Evolutionary conservation across 2,888 invertebrate genomes (phyloP), one percentile per base, ranked within the genome.

Genomic region (Pachliopta kotzebuea): DNA sequence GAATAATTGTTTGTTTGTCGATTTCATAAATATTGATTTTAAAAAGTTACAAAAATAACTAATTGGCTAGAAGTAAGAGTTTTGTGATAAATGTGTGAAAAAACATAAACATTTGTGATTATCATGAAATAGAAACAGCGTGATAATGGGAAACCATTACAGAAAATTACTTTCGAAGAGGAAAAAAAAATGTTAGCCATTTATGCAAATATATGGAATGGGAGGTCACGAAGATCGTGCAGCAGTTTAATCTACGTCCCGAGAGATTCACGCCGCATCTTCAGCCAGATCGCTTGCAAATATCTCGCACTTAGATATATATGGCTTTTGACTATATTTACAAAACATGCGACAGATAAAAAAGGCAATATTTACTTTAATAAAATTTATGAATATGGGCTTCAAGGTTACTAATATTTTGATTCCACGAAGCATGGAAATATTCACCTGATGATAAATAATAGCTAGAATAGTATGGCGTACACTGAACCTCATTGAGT

Each of bases 221-320:
- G 24, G 26, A 24, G 58, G 63, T 63, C 63, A 63, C 63, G 63
- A 63, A 53, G 26, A 54, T 58, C 63, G 63, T 63, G 63, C 37
- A 1, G 57, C 21, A 2, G 45, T 57, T 23, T 57, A 57, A 62
- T 53, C 50, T 62, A 45, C 24, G 26, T 8, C n/a, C 49, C n/a
- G 6, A n/a, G 45, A 45, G 56, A 26, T 52, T 52, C 52, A 56
- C 56, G 52, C 23, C 56, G 56, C 50, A 49, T 62, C 56, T 26
- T 49, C 31, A n/a, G 45, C n/a, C 37, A 23, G 20, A 37, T 37
- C 20, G 50, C 21, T 56, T 56, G 54, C 49, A 29, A 31, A 62
- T 52, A 56, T 29, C 26, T 31, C 45, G 24, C 57, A 20, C 29
- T 50, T 56, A 56, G 31, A 42, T 4, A 24, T 55, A 4, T 26